These are phyloP conservation scores for Cheumatopsyche charites DNA, from an alignment of 1,140 invertebrate species.

Conservation along the genomic window DNA sequence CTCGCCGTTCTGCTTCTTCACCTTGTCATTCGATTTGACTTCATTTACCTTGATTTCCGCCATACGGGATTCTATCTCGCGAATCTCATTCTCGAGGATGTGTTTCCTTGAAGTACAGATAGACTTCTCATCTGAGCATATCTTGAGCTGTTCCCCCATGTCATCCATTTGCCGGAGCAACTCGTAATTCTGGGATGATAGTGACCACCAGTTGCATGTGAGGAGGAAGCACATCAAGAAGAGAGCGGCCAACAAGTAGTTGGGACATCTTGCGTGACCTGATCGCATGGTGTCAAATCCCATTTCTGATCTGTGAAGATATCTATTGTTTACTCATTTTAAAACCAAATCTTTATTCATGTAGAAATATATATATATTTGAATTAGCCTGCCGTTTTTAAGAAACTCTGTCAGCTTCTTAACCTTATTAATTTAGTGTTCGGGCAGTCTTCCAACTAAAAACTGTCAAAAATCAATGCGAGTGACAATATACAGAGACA, in stretches of 20 bases:
- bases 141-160: constrained; percentile 58
- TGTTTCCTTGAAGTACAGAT: constrained; percentile 35
- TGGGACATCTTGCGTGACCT: constrained; percentile 59
- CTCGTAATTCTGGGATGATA: constrained; percentile 60
- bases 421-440: no score
- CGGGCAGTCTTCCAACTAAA: no score
- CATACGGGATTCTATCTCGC: constrained; percentile 22
- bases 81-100: constrained; percentile 24
- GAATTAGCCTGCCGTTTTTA: no score
- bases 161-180: constrained; percentile 59
- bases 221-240: constrained; percentile 58
- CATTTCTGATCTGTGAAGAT: constrained; percentile 52
- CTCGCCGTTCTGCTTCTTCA: constrained; percentile 32
- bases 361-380: no score
- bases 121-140: constrained; percentile 46
- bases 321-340: no score
- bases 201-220: constrained; percentile 61
- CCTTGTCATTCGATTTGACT: constrained; percentile 26
- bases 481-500: no score
- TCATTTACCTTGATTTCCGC: constrained; percentile 20
- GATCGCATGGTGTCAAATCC: constrained; percentile 62
- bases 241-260: constrained; percentile 55
- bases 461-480: no score
- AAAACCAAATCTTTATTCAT: no score
- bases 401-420: no score